Evolutionary conservation across 92 coral and sea anemone genomes (phyloP).

Genomic region (Siderastrea radians): DNA sequence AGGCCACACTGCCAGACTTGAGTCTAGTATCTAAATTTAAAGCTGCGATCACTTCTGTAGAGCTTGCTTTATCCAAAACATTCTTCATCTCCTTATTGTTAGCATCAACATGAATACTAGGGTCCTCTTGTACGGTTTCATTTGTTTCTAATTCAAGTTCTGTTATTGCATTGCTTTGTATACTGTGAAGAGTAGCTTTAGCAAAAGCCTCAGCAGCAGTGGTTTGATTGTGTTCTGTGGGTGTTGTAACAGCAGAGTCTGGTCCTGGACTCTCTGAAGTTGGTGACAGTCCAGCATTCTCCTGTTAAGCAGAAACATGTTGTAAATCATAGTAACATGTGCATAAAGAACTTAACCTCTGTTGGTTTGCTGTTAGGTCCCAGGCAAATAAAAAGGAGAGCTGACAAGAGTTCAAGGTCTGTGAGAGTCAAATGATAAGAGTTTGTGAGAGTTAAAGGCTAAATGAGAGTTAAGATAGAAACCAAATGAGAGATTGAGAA

Average conservation of each 20-base stretch:
- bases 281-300: conserved; percentile 18
- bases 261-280: conserved; percentile 51
- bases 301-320: not conserved
- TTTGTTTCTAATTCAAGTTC: conserved; percentile 21
- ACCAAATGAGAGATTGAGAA: no score
- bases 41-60: conserved; percentile 91
- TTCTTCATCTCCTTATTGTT: conserved; percentile 94
- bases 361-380: no score
- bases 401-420: no score
- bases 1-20: conserved; percentile 91
- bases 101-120: conserved; percentile 88
- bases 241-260: conserved; percentile 35
- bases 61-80: conserved; percentile 90
- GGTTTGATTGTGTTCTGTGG: conserved; percentile 24
- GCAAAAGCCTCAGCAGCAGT: not conserved
- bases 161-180: not conserved
- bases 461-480: no score
- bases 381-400: no score
- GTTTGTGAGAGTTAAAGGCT: no score
- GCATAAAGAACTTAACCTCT: no score
- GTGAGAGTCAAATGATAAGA: no score
- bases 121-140: conserved; percentile 52
- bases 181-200: conserved; percentile 22
- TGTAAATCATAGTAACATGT: not conserved
- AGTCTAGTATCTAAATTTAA: conserved; percentile 80